Evolutionary conservation across 2,888 invertebrate genomes (phyloP).

Genomic region (Arrhopalites spinosus): DNA sequence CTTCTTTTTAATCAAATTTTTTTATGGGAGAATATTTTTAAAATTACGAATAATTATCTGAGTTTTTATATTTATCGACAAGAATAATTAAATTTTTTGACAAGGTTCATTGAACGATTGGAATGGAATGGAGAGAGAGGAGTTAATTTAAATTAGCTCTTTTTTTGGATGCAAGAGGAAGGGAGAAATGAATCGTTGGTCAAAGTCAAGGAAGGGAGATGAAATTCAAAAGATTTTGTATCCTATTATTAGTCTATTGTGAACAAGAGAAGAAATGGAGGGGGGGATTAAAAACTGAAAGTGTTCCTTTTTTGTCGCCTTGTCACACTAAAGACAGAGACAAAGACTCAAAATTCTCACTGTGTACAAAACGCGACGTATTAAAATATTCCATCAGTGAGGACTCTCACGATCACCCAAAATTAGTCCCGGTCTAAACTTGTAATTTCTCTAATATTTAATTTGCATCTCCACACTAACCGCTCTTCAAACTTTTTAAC

Average conservation of each 20-base stretch:
- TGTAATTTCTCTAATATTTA: not conserved
- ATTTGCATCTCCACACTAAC: not conserved
- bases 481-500: too few relatives aligned
- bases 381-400: not conserved
- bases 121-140: not conserved
- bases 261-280: not conserved
- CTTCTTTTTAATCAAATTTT: not conserved
- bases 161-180: not conserved
- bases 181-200: not conserved
- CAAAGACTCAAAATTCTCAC: not conserved
- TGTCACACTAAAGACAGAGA: not conserved
- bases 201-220: slow-evolving; percentile 33
- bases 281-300: not conserved
- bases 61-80: not conserved
- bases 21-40: too few relatives aligned
- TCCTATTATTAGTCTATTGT: too few relatives aligned
- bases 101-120: slow-evolving; percentile 29
- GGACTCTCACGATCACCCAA: not conserved
- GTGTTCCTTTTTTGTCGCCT: not conserved
- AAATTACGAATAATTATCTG: not conserved
- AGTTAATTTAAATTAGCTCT: not conserved
- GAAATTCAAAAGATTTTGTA: not conserved
- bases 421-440: not conserved
- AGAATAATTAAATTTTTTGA: not conserved
- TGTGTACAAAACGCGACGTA: not conserved